Base-by-base conservation (phyloP, 2,888 invertebrate species). In the Anoplius nigerrimus region DNA sequence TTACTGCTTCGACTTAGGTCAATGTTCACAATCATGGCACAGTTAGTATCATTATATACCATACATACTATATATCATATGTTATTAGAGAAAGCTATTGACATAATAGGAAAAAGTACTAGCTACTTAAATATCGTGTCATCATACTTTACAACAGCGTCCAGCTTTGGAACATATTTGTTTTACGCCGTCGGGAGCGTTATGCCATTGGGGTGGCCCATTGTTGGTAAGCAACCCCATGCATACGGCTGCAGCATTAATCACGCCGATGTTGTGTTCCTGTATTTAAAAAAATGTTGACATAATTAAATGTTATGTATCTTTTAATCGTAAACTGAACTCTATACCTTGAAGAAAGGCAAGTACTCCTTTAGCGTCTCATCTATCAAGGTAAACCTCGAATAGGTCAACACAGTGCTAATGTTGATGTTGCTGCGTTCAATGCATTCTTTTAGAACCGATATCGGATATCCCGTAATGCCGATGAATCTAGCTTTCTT, bases 381-480 rank as follows among this genome's bases (percentile, higher is more conserved):
- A 84, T 98, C 97, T 66, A 95, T 90, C 42, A 98, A 90, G 0
- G 95, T 95, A 27, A 94, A 93, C 76, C 97, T 93, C 4, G 94
- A 91, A 85, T 98, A 98, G 0, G 94, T 93, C 18, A 98, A 90
- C 20, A 97, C 89, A 0, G 93, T 91, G 42, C 94, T 92, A 67
- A 97, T 93, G 74, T 91, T 91, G 4, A 94, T 90, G 72, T 86
- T 90, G 84, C 90, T 93, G 65, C 90, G 92, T 81, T 94, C 92
- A 6, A 96, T 89, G 52, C 95, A 92, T 77, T 95, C 94, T 88
- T 93, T 93, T 82, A 98, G 90, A 22, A 93, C 90, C 0, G 93
- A 92, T 8, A 98, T 89, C 18, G 96, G 95, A 89, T 98, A 98
- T 18, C 94, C 95, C 0, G 97, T 97, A 11, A 98, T 89, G 0